Evolutionary conservation across 2,113 vertebrate species (phyloP).

Genomic region (Pangasianodon hypophthalmus): DNA sequence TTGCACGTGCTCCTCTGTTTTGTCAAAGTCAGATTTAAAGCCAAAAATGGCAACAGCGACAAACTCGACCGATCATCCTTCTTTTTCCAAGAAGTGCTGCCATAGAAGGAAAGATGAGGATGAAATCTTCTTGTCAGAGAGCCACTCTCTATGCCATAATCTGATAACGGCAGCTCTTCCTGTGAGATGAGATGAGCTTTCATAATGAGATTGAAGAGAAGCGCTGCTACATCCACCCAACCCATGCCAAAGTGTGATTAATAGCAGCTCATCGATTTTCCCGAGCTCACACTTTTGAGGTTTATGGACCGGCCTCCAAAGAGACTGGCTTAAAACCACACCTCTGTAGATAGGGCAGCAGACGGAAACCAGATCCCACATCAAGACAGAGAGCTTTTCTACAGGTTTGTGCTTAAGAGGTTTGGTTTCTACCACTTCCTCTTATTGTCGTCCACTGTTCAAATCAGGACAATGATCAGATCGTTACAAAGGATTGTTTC

Average conservation of each 20-base stretch:
- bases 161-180: conserved; percentile 67
- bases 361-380: conserved; percentile 42
- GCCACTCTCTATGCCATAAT: conserved; percentile 60
- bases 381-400: conserved; percentile 6
- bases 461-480: not conserved
- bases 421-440: not conserved
- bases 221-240: conserved; percentile 60
- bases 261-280: conserved; percentile 56
- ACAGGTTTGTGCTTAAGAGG: conserved; percentile 2
- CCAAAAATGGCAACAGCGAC: not conserved
- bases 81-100: conserved; percentile 38
- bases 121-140: conserved; percentile 36
- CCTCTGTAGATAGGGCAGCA: conserved; percentile 25
- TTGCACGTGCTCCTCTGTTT: not conserved
- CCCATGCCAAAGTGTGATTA: conserved; percentile 55
- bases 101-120: conserved; percentile 48
- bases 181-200: conserved; percentile 66
- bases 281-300: conserved; percentile 44
- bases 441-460: not conserved
- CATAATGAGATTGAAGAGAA: conserved; percentile 71
- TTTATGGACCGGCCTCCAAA: conserved; percentile 55
- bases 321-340: conserved; percentile 31
- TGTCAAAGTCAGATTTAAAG: not conserved
- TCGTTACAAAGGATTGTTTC: not conserved
- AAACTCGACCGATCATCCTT: not conserved